These are phyloP conservation scores for Pangasius larnaudii DNA, from an alignment of 2,797 vertebrate genomes.

Conservation along the genomic window DNA sequence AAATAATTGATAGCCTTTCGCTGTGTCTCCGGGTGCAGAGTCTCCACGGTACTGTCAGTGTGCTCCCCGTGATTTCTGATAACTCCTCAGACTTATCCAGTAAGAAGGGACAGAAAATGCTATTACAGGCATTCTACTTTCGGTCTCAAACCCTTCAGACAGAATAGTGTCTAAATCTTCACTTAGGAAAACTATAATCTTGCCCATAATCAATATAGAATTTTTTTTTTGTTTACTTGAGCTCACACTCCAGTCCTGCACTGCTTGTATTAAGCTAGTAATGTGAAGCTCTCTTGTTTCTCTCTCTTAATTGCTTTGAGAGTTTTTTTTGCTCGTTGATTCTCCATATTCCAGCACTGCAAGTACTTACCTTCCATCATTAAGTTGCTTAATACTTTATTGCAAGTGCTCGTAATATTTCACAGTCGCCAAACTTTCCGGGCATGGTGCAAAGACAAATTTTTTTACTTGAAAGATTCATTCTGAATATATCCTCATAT, in stretches of 20 bases:
- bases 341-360: constrained; percentile 1
- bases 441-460: background rate
- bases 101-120: constrained; percentile 25
- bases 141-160: constrained; percentile 6
- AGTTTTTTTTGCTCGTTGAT: background rate
- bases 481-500: constrained; percentile 19
- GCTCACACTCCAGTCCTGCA: background rate
- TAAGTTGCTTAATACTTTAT: constrained; percentile 1
- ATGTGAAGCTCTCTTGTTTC: background rate
- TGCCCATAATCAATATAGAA: background rate
- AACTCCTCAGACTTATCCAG: constrained; percentile 27
- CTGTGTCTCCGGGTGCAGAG: constrained; percentile 34
- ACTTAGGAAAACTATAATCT: background rate
- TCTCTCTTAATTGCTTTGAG: background rate
- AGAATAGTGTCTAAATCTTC: background rate
- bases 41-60: constrained; percentile 40
- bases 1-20: constrained; percentile 57
- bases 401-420: background rate
- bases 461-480: background rate
- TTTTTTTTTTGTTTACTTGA: background rate
- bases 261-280: background rate
- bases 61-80: constrained; percentile 41
- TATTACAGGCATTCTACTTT: constrained; percentile 18
- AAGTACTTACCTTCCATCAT: background rate
- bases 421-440: background rate